These are phyloP conservation scores for Chaetura pelagica DNA, from an alignment of 2,113 vertebrate species.

Conservation along the genomic window DNA sequence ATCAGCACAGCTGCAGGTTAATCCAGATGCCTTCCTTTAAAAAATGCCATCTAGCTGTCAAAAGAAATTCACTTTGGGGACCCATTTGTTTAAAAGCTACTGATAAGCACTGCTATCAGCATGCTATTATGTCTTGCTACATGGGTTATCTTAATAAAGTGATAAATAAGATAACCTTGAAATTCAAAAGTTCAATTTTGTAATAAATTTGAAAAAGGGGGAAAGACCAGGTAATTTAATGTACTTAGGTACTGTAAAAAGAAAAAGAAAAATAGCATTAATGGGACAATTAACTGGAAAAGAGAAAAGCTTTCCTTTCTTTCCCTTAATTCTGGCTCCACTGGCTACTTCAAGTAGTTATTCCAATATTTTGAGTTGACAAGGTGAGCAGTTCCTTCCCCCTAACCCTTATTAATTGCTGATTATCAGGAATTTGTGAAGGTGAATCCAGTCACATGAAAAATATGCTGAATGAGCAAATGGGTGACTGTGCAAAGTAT, in stretches of 20 bases:
- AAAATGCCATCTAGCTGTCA: slow-evolving; percentile 51
- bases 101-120: slow-evolving; percentile 9
- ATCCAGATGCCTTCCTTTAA: not conserved
- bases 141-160: not conserved
- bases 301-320: not conserved
- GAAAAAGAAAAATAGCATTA: not conserved
- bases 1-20: not conserved
- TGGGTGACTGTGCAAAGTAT: not conserved
- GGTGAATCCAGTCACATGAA: not conserved
- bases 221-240: not conserved
- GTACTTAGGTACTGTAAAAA: not conserved
- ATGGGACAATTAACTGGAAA: not conserved
- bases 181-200: not conserved
- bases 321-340: not conserved
- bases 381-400: not conserved
- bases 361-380: not conserved
- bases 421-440: not conserved
- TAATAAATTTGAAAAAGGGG: not conserved
- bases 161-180: slow-evolving; percentile 5
- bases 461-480: slow-evolving; percentile 17
- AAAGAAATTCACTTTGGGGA: slow-evolving; percentile 26
- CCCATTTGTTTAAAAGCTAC: slow-evolving; percentile 26
- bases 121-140: not conserved
- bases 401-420: not conserved
- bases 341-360: not conserved